Percentiles rank a stretch among this genome's conserved stretches.
These are phyloP conservation scores for Leptinotarsa rubiginosa DNA, from an alignment of 2,888 invertebrate genomes.

Conservation along the genomic window DNA sequence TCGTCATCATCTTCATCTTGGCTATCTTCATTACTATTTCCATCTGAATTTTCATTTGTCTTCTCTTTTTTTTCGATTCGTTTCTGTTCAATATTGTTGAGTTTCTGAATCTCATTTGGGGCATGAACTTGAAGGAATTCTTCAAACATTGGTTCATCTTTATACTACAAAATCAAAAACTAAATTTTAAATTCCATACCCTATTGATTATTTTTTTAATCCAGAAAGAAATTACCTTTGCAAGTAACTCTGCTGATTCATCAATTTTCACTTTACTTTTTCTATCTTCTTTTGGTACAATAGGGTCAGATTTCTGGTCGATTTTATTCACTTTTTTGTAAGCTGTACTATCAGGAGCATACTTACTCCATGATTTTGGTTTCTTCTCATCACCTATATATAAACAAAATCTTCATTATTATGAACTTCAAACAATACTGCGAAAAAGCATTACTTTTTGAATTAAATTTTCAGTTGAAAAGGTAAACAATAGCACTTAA, in stretches of 20 bases:
- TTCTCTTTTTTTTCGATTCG: conserved; percentile 59
- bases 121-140: conserved; percentile 91
- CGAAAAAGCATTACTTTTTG: not conserved
- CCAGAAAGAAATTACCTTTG: conserved; percentile 68
- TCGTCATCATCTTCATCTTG: conserved; percentile 56
- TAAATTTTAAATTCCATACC: not conserved
- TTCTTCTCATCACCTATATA: conserved; percentile 73
- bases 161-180: conserved; percentile 70
- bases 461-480: too few relatives aligned
- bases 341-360: conserved; percentile 81
- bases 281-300: conserved; percentile 56
- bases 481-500: too few relatives aligned
- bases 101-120: conserved; percentile 63
- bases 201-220: conserved; percentile 1
- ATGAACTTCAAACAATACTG: not conserved
- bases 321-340: conserved; percentile 68
- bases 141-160: conserved; percentile 88
- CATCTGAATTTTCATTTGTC: conserved; percentile 56
- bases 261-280: conserved; percentile 69
- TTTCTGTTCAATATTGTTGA: conserved; percentile 51
- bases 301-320: conserved; percentile 49
- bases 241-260: conserved; percentile 68
- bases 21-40: conserved; percentile 57
- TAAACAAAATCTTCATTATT: not conserved
- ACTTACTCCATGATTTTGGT: conserved; percentile 94